A percentile compares a stretch with the other conserved stretches of the same genome.
Conservation (phyloP, 2,888 invertebrate genomes). For the Baccha elongata region DNA sequence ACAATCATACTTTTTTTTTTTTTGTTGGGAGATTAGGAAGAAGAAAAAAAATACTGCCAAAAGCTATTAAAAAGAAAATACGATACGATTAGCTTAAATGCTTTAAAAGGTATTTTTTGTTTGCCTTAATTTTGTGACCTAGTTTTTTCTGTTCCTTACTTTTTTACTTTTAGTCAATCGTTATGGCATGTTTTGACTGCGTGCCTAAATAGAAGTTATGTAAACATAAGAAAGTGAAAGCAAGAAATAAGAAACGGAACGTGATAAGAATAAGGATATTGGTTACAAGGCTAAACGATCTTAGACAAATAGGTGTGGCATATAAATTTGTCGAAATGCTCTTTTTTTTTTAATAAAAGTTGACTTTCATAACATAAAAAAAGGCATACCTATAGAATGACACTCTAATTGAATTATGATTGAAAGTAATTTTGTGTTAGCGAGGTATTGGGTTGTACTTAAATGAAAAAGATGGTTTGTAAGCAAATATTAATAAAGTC, state of each 20-base stretch:
- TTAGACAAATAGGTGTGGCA: slow-evolving; percentile 19
- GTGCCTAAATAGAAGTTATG: slow-evolving; percentile 28
- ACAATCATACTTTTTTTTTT: too few species aligned
- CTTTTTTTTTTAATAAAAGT: slow-evolving; percentile 29
- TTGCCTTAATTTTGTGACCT: slow-evolving; percentile 43
- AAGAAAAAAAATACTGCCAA: too few species aligned
- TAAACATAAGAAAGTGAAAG: neutral
- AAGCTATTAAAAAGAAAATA: neutral
- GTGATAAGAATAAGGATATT: slow-evolving; percentile 36
- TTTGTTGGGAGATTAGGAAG: too few species aligned
- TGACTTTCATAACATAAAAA: slow-evolving; percentile 4
- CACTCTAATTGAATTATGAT: slow-evolving; percentile 25
- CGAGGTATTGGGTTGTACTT: too few species aligned
- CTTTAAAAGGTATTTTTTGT: slow-evolving; percentile 8
- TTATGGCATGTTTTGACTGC: slow-evolving; percentile 41
- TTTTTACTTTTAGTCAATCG: slow-evolving; percentile 21
- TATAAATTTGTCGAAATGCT: slow-evolving; percentile 6
- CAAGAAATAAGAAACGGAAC: slow-evolving; percentile 14
- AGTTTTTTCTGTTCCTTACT: slow-evolving; percentile 29
- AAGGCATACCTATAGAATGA: neutral
- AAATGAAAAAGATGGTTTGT: too few species aligned
- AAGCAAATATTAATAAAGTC: too few species aligned
- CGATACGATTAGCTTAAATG: slow-evolving; percentile 3
- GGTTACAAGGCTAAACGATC: slow-evolving; percentile 10
- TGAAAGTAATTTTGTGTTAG: slow-evolving; percentile 3